phyloP scores from a whole-genome alignment of 1,140 invertebrate species.

The Apis florea region DNA sequence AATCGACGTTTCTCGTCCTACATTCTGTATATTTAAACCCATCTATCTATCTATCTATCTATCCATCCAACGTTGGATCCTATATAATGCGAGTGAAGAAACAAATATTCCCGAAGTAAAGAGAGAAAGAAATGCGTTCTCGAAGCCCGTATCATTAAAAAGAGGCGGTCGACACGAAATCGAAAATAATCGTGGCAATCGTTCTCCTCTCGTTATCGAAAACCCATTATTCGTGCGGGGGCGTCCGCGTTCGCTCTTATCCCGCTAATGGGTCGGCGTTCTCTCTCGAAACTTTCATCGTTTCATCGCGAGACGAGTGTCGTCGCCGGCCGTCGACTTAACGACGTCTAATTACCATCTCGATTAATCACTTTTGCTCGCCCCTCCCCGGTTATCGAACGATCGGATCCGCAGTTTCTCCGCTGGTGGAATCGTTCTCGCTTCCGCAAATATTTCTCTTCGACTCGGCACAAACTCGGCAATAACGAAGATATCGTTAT shows the following conservation, averaged over 20 bases:
- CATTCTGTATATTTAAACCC: no score
- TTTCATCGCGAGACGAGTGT: background rate
- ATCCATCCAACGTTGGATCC: no score
- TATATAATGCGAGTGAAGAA: no score
- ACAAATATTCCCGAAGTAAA: no score
- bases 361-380: conserved; percentile 35
- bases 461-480: conserved; percentile 5
- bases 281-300: conserved; percentile 37
- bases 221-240: conserved; percentile 51
- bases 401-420: background rate
- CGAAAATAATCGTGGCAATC: conserved; percentile 22
- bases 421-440: background rate
- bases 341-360: conserved; percentile 44
- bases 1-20: no score
- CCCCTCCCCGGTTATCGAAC: conserved; percentile 5
- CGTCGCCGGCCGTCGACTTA: conserved; percentile 32
- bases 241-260: conserved; percentile 39
- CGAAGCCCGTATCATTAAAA: background rate
- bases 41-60: no score
- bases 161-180: background rate
- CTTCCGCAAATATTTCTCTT: background rate
- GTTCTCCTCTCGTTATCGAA: conserved; percentile 55
- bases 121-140: no score
- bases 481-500: conserved; percentile 51
- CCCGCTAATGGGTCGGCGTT: conserved; percentile 44